A percentile compares a stretch with the other conserved stretches of the same genome.
phyloP scores from a whole-genome alignment of 53 echinoderm and acorn worm species.

The Temnopleurus reevesii region DNA sequence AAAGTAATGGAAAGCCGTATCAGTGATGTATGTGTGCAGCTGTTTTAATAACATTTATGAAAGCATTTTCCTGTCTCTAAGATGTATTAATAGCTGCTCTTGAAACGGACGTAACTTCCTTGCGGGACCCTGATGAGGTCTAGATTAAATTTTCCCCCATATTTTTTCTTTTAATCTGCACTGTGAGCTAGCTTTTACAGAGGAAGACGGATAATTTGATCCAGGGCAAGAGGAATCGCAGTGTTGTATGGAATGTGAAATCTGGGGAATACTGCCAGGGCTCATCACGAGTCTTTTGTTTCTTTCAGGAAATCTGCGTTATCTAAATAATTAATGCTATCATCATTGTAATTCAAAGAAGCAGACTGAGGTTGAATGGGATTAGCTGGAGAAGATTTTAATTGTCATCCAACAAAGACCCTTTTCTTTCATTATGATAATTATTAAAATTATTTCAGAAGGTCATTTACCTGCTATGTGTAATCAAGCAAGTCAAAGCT shows the following conservation, averaged over 20 bases:
- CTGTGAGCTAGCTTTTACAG: background rate
- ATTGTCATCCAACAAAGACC: background rate
- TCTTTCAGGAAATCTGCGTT: constrained; percentile 3
- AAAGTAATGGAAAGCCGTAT: too few species aligned
- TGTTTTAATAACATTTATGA: constrained; percentile 11
- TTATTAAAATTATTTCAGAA: background rate
- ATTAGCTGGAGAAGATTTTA: background rate
- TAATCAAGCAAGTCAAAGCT: too few species aligned
- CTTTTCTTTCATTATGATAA: background rate
- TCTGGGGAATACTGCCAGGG: background rate
- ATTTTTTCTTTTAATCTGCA: background rate
- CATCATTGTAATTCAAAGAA: background rate
- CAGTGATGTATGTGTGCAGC: too few species aligned
- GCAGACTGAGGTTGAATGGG: background rate
- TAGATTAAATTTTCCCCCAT: background rate
- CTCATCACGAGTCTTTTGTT: background rate
- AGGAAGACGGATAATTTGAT: constrained; percentile 46
- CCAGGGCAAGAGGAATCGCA: constrained; percentile 41
- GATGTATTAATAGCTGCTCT: constrained; percentile 47
- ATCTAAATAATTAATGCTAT: constrained; percentile 6
- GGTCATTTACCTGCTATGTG: constrained; percentile 9
- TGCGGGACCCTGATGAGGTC: background rate
- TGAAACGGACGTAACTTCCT: constrained; percentile 25
- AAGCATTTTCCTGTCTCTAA: background rate
- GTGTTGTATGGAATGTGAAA: constrained; percentile 1